phyloP scores from a whole-genome alignment of 2,797 vertebrate genomes.

The Falco rusticolus region DNA sequence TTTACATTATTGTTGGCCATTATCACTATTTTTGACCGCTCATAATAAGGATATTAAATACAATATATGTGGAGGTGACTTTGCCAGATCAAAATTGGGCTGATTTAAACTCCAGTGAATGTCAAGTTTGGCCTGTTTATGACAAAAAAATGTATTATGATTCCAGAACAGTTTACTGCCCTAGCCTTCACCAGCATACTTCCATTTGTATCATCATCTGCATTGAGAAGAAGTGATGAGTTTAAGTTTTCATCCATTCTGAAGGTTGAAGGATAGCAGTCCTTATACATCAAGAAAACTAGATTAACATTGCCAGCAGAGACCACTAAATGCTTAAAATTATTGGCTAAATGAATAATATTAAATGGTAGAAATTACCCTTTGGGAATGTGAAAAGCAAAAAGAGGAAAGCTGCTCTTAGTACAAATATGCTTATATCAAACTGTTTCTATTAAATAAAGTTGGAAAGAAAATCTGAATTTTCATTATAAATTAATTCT shows the following conservation, averaged over 20 bases:
- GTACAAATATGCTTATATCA: background rate
- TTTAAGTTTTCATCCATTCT: background rate
- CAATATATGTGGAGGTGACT: background rate
- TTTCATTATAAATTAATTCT: background rate
- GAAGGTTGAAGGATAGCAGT: background rate
- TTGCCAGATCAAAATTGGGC: background rate
- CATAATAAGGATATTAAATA: background rate
- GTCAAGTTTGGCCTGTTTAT: background rate
- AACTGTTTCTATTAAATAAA: background rate
- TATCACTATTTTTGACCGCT: background rate
- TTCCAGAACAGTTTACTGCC: background rate
- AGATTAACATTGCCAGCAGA: background rate
- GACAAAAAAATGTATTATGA: background rate
- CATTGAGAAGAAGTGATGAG: background rate
- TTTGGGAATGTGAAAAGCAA: background rate
- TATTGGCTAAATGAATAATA: background rate
- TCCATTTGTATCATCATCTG: background rate
- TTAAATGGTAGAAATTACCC: background rate
- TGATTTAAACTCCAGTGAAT: background rate
- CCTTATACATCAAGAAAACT: background rate
- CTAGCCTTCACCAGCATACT: background rate
- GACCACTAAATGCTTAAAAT: background rate
- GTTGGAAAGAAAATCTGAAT: background rate
- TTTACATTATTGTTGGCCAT: background rate
- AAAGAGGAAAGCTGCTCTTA: background rate